Percentiles rank a stretch among this genome's conserved stretches.
Evolutionary conservation across 2,888 invertebrate species (phyloP).

Genomic region (Rugalucina vietnamica): DNA sequence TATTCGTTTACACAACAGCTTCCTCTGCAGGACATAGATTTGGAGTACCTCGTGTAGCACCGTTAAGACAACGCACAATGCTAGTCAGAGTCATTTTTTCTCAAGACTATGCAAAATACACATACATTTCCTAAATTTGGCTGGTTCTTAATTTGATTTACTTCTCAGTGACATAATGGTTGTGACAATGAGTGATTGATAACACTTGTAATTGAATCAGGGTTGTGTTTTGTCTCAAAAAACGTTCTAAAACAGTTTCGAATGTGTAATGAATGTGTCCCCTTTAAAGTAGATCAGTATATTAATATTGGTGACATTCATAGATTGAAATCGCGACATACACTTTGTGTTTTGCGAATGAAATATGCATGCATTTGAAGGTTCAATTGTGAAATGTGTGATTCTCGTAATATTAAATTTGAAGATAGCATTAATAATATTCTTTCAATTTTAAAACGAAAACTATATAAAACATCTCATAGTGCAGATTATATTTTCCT

Average conservation of each 20-base stretch:
- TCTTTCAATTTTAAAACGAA: no score
- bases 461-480: no score
- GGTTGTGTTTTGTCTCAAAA: background rate
- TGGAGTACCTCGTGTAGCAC: background rate
- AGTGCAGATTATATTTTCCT: no score
- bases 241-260: background rate
- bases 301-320: no score
- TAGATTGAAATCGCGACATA: no score
- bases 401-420: no score
- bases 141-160: background rate
- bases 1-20: slow-evolving; percentile 67
- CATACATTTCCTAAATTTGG: background rate
- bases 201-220: background rate
- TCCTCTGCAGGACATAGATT: slow-evolving; percentile 37
- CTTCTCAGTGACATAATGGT: background rate
- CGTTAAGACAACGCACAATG: background rate
- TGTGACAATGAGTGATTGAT: background rate
- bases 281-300: no score
- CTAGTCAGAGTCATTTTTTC: background rate
- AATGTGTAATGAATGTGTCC: background rate
- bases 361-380: no score
- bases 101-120: background rate
- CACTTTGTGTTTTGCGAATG: no score
- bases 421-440: no score
- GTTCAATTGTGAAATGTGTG: no score